phyloP scores from a whole-genome alignment of 2,113 vertebrate genomes.

The Amazona vittata region DNA sequence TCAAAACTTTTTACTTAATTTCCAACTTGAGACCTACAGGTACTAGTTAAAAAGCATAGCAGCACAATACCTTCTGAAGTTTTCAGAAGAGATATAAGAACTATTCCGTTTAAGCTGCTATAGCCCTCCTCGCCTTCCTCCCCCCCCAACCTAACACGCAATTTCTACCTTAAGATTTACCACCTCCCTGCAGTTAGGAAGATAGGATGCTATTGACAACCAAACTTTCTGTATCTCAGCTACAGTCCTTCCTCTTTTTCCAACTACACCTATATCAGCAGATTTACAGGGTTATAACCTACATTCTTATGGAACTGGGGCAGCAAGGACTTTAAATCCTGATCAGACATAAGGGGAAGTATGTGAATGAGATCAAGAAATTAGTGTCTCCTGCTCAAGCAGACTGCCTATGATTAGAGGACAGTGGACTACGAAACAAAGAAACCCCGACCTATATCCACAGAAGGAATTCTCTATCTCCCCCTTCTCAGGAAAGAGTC shows the following conservation, averaged over 20 bases:
- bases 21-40: not conserved
- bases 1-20: not conserved
- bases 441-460: accelerated
- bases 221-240: not conserved
- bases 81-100: not conserved
- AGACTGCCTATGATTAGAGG: not conserved
- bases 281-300: slow-evolving; percentile 27
- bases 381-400: not conserved
- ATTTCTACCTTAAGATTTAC: not conserved
- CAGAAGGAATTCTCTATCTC: not conserved
- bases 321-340: slow-evolving; percentile 32
- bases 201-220: too few relatives aligned
- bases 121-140: not conserved
- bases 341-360: not conserved
- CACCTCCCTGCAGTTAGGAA: not conserved
- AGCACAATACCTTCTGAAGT: not conserved
- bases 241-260: not conserved
- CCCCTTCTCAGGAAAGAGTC: not conserved
- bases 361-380: not conserved
- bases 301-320: slow-evolving; percentile 1
- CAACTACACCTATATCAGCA: not conserved
- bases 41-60: not conserved
- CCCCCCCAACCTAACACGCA: accelerated
- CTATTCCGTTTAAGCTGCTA: not conserved
- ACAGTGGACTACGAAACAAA: not conserved